Base-by-base conservation (phyloP, 1,140 invertebrate genomes). In the Pentalonia nigronervosa region DNA sequence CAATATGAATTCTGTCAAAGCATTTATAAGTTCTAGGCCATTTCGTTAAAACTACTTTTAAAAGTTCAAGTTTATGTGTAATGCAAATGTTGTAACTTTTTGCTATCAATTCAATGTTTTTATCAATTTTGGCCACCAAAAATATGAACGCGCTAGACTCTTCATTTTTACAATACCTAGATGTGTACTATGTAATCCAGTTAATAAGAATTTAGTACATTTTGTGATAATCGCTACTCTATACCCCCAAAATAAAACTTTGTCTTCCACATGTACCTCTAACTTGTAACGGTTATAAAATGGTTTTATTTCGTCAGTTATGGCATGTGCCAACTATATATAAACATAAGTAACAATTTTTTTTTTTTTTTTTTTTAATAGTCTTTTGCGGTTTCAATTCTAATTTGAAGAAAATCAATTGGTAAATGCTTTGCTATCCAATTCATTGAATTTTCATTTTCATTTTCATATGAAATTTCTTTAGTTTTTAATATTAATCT, bases 41-140 rank as follows among this genome's bases (percentile, higher is more conserved):
- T 47, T 83, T 90, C 56, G 60, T 95, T 94, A 91, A 84, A 84
- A 41, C 94, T 94, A 95, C 91, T 95, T 95, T 91, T 34, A 21
- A 41, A 14, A 88, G 91, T 48, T 89, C 30, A 41, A 30, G 36
- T 30, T 17, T 36, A 90, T 67, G 21, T 9, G 34, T 34, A 25
- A 47, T 34, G 48, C 94, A 94, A 25, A 30, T n/a, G 7, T 45
- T 7, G 86, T 92, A 94, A 25, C 34, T n/a, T 60, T 60, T 56
- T 45, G 91, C 50, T 7, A 94, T 25, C 1, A n/a, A 20, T 36
- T 86, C 50, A n/a, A 94, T 94, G 20, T 94, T 60, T 0, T 14
- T 30, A 41, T 94, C 91, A 96, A 94, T n/a, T 94, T 94, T n/a
- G 95, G 86, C 93, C 94, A 94, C 47, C 84, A 94, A 53, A 94